These are phyloP conservation scores for Gallinago media DNA, from an alignment of 2,113 vertebrate genomes.

Conservation along the genomic window DNA sequence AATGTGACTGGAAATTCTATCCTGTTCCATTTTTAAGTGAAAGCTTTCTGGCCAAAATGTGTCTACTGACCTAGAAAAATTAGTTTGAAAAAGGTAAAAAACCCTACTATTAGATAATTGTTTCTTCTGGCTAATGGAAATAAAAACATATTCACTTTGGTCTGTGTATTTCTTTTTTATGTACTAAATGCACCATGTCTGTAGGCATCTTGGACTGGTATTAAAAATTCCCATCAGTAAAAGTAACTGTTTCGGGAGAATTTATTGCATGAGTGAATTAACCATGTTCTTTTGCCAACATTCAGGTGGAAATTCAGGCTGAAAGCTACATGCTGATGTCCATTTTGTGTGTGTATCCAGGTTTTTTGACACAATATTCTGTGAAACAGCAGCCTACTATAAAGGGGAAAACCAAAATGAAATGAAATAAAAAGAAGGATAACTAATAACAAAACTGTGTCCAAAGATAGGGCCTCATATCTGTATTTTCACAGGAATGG, in stretches of 20 bases:
- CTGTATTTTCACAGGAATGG: background rate
- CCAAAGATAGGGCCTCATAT: background rate
- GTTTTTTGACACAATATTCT: background rate
- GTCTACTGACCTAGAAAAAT: background rate
- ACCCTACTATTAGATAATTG: background rate
- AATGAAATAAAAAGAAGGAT: rapidly evolving
- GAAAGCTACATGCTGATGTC: background rate
- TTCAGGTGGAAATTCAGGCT: background rate
- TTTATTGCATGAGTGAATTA: background rate
- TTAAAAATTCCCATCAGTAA: background rate
- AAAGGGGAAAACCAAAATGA: background rate
- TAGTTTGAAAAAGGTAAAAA: background rate
- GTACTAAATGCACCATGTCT: background rate
- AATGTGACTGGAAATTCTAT: background rate
- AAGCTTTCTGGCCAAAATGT: background rate
- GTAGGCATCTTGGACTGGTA: background rate
- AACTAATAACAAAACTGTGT: background rate
- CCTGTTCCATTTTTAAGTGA: background rate
- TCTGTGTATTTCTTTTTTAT: background rate
- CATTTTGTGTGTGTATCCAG: background rate
- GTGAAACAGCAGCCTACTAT: background rate
- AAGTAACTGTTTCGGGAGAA: background rate
- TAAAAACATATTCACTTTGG: background rate
- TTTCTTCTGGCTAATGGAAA: background rate
- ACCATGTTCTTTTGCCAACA: background rate